Evolutionary conservation across 2,888 invertebrate genomes (phyloP), one percentile per base, ranked within the genome.

Genomic region (Lochmaea crataegi): DNA sequence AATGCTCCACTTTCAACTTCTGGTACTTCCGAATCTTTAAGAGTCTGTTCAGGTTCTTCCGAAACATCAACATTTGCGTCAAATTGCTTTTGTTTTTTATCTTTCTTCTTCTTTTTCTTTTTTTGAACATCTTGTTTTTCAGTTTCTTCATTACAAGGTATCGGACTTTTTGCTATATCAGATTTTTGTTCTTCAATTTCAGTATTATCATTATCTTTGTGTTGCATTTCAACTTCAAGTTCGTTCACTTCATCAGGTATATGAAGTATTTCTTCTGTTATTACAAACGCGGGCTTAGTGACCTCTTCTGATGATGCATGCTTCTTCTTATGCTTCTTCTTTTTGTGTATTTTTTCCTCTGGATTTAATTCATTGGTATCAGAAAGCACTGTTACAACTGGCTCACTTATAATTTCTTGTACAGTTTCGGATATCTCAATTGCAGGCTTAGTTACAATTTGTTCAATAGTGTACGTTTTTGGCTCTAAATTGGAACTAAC

Each of bases 261-360:
- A 38, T 75, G 66, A 38, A 41, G 63, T 56, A 79, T 79, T 64
- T 79, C 75, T 65, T 78, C 79, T 9, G 74, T 76, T 16, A 78
- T 66, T 61, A 71, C 72, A 67, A 77, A 78, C 3, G 76, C 75
- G n/a, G 76, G 77, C 65, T 78, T 77, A 41, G 32, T 26, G 11
- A 41, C 26, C 22, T 77, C 76, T 48, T 76, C 75, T 53, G 68
- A 14, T 42, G 41, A 42, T 26, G 68, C 64, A n/a, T 72, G 73
- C 63, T 79, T 77, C 61, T 76, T 76, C 53, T 76, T 77, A 18
- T 77, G 71, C 58, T 77, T 78, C 42, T 73, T 77, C 60, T 74
- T 78, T 57, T 74, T 76, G 11, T 66, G 65, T 64, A 68, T 71
- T 26, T 72, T 77, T 32, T 72, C 77, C 12, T 68, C 68, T n/a